Evolutionary conservation across 1,140 invertebrate genomes (phyloP).

Genomic region (Drosophila baimaii): DNA sequence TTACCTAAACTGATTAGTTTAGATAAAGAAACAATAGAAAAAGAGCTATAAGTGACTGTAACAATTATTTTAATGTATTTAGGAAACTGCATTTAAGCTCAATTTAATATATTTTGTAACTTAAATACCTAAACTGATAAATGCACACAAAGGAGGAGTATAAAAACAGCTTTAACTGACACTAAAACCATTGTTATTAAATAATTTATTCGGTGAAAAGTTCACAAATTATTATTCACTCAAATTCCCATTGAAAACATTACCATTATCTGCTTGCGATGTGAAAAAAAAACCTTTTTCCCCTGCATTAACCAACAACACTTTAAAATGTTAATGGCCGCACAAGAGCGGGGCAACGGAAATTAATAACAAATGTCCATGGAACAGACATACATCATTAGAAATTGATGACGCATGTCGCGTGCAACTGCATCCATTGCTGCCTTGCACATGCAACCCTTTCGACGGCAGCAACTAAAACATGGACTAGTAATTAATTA

Average conservation of each 20-base stretch:
- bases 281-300: slow-evolving; percentile 32
- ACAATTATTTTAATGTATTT: no score
- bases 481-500: slow-evolving; percentile 76
- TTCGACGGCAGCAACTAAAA: slow-evolving; percentile 43
- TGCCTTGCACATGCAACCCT: slow-evolving; percentile 41
- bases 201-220: slow-evolving; percentile 1
- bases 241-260: slow-evolving; percentile 8
- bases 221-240: slow-evolving; percentile 6
- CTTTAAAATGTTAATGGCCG: slow-evolving; percentile 54
- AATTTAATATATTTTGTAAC: no score
- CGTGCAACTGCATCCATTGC: slow-evolving; percentile 68
- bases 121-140: no score
- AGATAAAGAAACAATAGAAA: not conserved
- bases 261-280: slow-evolving; percentile 4
- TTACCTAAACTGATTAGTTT: not conserved
- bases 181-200: no score
- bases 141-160: no score
- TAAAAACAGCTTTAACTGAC: no score
- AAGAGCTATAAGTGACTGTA: no score
- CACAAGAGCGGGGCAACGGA: slow-evolving; percentile 49
- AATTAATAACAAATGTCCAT: slow-evolving; percentile 74
- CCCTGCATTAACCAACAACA: slow-evolving; percentile 24
- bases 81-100: no score
- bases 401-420: slow-evolving; percentile 83
- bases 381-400: slow-evolving; percentile 78